A percentile compares a stretch with the other conserved stretches of the same genome.
Conservation (phyloP, 1,140 invertebrate species). For the Dendrolimus punctatus region DNA sequence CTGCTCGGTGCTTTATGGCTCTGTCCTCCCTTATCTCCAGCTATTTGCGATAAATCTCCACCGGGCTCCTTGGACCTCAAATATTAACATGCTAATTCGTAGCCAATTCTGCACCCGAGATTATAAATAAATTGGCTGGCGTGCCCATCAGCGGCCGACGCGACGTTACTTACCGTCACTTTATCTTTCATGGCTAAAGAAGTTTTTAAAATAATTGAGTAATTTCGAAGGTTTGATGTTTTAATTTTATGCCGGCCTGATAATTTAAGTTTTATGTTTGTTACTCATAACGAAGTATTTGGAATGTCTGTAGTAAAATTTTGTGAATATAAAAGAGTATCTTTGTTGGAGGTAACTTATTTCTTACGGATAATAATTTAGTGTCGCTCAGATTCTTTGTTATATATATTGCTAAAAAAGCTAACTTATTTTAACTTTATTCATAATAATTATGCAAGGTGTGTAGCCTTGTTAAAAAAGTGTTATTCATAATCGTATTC, state of each 20-base stretch:
- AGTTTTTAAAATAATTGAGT: constrained; percentile 48
- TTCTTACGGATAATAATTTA: too few species aligned
- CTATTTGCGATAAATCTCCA: constrained; percentile 64
- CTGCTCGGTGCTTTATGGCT: constrained; percentile 53
- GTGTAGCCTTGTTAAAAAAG: too few species aligned
- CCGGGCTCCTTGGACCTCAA: constrained; percentile 64
- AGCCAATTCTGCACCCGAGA: constrained; percentile 61
- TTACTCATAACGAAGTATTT: constrained; percentile 17
- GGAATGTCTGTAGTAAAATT: constrained; percentile 15
- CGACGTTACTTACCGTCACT: constrained; percentile 27
- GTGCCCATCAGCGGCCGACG: constrained; percentile 43
- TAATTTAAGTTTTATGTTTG: constrained; percentile 35
- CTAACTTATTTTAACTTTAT: too few species aligned
- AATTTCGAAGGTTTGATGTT: constrained; percentile 31
- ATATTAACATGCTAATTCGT: constrained; percentile 71
- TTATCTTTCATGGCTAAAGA: constrained; percentile 59
- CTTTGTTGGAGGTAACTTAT: background rate
- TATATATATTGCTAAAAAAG: too few species aligned
- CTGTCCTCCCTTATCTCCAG: constrained; percentile 59
- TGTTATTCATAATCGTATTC: too few species aligned
- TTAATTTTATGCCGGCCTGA: constrained; percentile 44
- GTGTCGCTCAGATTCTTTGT: too few species aligned
- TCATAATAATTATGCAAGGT: too few species aligned
- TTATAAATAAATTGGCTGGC: constrained; percentile 65
- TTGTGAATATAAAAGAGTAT: constrained; percentile 9